Conservation (phyloP, 2,888 invertebrate genomes). For the Himalopsyche kuldschensis region DNA sequence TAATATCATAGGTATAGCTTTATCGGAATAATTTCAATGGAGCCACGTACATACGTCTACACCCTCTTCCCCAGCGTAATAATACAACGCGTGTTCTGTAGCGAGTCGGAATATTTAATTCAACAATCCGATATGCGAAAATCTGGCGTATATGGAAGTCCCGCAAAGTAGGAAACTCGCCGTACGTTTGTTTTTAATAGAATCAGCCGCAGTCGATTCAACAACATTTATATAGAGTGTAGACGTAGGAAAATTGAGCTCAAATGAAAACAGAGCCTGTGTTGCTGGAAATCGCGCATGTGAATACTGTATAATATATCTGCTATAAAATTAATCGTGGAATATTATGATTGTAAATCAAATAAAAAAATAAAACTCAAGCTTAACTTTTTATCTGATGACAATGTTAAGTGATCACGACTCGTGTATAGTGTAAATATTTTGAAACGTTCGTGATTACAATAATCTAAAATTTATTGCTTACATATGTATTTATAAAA, state of each 20-base stretch:
- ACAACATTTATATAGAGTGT: background rate
- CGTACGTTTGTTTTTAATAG: slow-evolving; percentile 25
- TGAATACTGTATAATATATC: no score
- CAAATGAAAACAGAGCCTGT: background rate
- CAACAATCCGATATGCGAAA: slow-evolving; percentile 40
- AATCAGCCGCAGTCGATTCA: background rate
- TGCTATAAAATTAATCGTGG: no score
- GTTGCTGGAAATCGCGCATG: no score
- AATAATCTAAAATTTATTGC: no score
- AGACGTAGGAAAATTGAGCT: background rate
- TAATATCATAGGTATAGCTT: background rate
- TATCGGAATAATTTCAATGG: background rate
- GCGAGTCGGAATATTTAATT: slow-evolving; percentile 35
- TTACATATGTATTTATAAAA: no score
- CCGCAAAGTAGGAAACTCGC: slow-evolving; percentile 35
- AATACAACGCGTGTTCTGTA: background rate
- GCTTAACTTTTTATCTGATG: no score
- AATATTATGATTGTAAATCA: no score
- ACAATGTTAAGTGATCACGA: no score
- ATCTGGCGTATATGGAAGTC: slow-evolving; percentile 34
- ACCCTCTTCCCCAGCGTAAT: background rate
- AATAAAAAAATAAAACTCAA: no score
- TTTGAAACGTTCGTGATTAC: no score
- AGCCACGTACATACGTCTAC: background rate
- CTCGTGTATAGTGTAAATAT: no score